These are phyloP conservation scores for Apamea sordens DNA, from an alignment of 2,888 invertebrate genomes.

Conservation along the genomic window DNA sequence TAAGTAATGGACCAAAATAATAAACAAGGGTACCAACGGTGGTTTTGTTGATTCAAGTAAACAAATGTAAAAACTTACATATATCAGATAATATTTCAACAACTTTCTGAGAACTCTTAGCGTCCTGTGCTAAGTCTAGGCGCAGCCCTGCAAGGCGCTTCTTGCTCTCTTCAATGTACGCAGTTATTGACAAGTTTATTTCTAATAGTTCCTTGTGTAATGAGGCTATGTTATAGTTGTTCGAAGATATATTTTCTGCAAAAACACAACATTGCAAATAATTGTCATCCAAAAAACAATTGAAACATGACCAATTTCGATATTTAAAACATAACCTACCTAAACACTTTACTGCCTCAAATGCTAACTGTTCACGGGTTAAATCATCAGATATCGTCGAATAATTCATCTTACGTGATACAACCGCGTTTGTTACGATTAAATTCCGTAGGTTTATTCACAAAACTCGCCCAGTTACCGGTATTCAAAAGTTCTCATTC, in stretches of 20 bases:
- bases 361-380: constrained; percentile 82
- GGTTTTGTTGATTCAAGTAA: constrained; percentile 5
- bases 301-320: constrained; percentile 79
- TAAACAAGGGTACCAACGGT: neutral
- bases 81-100: constrained; percentile 82
- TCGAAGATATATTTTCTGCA: constrained; percentile 85
- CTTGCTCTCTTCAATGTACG: constrained; percentile 85
- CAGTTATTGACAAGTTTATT: constrained; percentile 85
- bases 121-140: constrained; percentile 80
- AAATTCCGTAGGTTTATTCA: constrained; percentile 71
- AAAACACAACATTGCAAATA: constrained; percentile 59
- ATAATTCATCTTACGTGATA: constrained; percentile 87
- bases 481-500: constrained; percentile 43
- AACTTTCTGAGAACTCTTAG: constrained; percentile 82
- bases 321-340: constrained; percentile 87
- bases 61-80: constrained; percentile 75
- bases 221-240: constrained; percentile 79
- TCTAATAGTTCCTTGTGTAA: constrained; percentile 85
- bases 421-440: constrained; percentile 65
- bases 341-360: constrained; percentile 82
- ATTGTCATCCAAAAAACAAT: constrained; percentile 74
- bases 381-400: constrained; percentile 85
- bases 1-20: neutral
- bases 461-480: constrained; percentile 20
- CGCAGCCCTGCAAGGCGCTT: constrained; percentile 79